A percentile compares a stretch with the other conserved stretches of the same genome.
These are phyloP conservation scores for Athene cunicularia DNA, from an alignment of 2,113 vertebrate genomes.

Conservation along the genomic window DNA sequence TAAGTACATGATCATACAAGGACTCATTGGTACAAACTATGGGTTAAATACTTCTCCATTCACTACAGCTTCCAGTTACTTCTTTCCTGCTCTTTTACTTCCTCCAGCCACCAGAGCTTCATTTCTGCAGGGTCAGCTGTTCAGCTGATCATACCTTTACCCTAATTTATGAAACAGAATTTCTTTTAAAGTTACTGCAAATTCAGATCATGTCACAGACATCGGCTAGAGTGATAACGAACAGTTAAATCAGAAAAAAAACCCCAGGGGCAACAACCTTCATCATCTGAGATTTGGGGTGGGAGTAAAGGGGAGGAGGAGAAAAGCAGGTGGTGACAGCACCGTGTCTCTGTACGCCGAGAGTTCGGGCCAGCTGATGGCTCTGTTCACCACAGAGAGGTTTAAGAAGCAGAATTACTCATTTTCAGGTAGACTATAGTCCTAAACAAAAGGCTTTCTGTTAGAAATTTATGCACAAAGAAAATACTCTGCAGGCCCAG, in stretches of 20 bases:
- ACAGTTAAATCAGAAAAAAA: neutral
- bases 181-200: neutral
- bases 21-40: neutral
- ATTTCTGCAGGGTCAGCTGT: neutral
- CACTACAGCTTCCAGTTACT: neutral
- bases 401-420: neutral
- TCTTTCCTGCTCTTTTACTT: neutral
- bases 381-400: neutral
- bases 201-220: neutral
- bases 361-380: neutral
- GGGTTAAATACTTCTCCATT: neutral
- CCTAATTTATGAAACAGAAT: neutral
- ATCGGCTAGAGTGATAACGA: neutral
- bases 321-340: neutral
- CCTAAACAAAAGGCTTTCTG: neutral
- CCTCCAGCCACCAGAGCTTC: neutral
- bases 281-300: neutral
- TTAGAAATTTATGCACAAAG: neutral
- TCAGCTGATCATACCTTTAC: neutral
- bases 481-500: neutral
- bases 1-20: neutral
- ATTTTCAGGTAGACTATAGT: neutral
- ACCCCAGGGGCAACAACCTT: neutral
- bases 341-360: neutral
- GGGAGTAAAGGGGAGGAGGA: neutral